Base-by-base conservation (phyloP, 2,113 vertebrate genomes). In the Prinia subflava region DNA sequence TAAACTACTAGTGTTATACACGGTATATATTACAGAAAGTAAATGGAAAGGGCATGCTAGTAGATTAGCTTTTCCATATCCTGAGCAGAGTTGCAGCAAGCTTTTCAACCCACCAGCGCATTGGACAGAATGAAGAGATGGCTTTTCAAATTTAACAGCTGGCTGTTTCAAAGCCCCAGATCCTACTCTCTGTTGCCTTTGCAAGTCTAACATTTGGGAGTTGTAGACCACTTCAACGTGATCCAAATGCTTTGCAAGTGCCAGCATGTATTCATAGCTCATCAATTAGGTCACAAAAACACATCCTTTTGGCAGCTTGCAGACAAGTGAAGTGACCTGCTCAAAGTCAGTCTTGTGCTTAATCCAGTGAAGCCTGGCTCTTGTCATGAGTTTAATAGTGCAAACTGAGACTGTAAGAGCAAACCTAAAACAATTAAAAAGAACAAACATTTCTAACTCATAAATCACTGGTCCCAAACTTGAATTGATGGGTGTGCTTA, bases 21-120 rank as follows among this genome's bases (percentile, higher is more conserved):
- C 63, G 83, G 77, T 90, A 68, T 92, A 76, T 83, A 81, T 94
- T 89, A 90, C 92, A 94, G 93, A 52, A 93, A 71, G 77, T 53
- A 97, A 86, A 83, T 9, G 80, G 79, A 91, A 35, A 59, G 62
- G 64, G 84, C 39, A 80, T 59, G 71, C 74, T 41, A 90, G 85
- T 69, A 85, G 90, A 92, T 94, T 28, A 96, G 74, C 70, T 76
- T 75, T 90, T 93, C 75, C 86, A 63, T 80, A 80, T 78, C 88
- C 74, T 93, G 94, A 98, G 88, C 97, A 97, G 97, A 98, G 96
- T 21, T 74, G 42, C 89, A 97, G 97, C 94, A 95, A 97, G 92
- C 82, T 97, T 96, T 88, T 96, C 68, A 96, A 84, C 88, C 92
- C 86, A 93, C 92, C 46, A 87, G 90, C 17, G 41, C 82, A 84